phyloP scores from a whole-genome alignment of 2,888 invertebrate species.

The Lysandra coridon region DNA sequence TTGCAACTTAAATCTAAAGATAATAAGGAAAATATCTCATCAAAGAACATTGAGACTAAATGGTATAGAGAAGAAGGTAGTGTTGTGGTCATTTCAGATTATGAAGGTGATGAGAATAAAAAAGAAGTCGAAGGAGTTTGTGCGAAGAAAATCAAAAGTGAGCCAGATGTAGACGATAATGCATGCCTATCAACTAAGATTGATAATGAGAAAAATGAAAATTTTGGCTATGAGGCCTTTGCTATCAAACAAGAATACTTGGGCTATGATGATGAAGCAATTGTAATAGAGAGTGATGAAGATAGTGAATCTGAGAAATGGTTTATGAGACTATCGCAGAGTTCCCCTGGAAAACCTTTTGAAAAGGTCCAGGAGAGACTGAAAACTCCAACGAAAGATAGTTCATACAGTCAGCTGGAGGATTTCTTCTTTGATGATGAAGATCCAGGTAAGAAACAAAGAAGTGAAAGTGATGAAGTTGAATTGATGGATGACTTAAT shows the following conservation, averaged over 20 bases:
- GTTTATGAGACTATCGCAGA: slow-evolving; percentile 76
- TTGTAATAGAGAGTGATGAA: slow-evolving; percentile 67
- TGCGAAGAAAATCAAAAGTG: slow-evolving; percentile 54
- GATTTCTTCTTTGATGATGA: slow-evolving; percentile 46
- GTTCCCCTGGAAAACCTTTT: slow-evolving; percentile 65
- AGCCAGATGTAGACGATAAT: slow-evolving; percentile 47
- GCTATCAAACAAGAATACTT: slow-evolving; percentile 67
- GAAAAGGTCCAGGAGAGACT: slow-evolving; percentile 46
- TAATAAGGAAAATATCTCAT: slow-evolving; percentile 32
- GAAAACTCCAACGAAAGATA: slow-evolving; percentile 52
- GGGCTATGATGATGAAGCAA: slow-evolving; percentile 63
- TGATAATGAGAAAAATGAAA: slow-evolving; percentile 61
- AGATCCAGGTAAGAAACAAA: slow-evolving; percentile 44
- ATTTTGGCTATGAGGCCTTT: slow-evolving; percentile 62
- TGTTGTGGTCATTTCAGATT: slow-evolving; percentile 55
- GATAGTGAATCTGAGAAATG: slow-evolving; percentile 79
- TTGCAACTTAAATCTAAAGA: slow-evolving; percentile 40
- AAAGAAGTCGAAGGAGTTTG: slow-evolving; percentile 34
- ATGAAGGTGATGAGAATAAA: slow-evolving; percentile 47
- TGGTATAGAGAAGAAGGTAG: slow-evolving; percentile 42
- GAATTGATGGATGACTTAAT: slow-evolving; percentile 59
- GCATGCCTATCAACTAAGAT: slow-evolving; percentile 49
- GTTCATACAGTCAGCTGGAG: slow-evolving; percentile 70
- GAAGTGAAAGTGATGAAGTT: slow-evolving; percentile 51
- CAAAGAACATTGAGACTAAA: not conserved